These are phyloP conservation scores for Nephrocerus scutellatus DNA, from an alignment of 2,888 invertebrate genomes.

Conservation along the genomic window DNA sequence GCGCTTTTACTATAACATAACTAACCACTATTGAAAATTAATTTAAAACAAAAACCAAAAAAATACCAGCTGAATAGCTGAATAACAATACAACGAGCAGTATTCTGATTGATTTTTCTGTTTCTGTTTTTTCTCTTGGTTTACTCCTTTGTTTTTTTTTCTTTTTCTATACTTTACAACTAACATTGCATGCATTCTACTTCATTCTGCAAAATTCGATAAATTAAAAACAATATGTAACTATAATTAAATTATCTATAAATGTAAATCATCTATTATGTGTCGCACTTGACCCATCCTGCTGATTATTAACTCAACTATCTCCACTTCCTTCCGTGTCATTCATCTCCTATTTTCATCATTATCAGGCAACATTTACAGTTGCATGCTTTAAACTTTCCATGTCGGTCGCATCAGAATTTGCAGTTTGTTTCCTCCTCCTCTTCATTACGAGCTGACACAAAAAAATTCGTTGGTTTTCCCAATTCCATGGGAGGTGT, in stretches of 20 bases:
- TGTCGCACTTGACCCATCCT: no score
- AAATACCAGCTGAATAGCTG: conserved; percentile 8
- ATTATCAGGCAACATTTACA: conserved; percentile 26
- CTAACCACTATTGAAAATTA: conserved; percentile 13
- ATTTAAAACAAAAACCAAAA: conserved; percentile 3
- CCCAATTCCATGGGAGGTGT: conserved; percentile 13
- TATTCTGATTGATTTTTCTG: conserved; percentile 13
- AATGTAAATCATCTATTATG: no score
- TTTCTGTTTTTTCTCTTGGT: conserved; percentile 20
- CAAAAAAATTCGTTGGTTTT: no score
- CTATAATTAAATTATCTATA: no score
- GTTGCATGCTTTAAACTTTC: conserved; percentile 24
- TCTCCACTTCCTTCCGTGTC: no score
- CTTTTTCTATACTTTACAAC: conserved; percentile 11
- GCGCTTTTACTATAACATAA: conserved; percentile 29
- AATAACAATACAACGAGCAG: conserved; percentile 11
- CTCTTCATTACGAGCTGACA: no score
- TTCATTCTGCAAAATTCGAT: no score
- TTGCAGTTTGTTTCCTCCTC: conserved; percentile 17
- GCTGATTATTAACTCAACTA: no score
- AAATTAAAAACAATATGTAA: no score
- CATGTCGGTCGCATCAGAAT: conserved; percentile 24
- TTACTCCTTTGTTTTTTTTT: conserved; percentile 16
- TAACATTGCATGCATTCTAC: conserved; percentile 21
- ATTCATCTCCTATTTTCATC: no score